A percentile compares a stretch with the other conserved stretches of the same genome.
Evolutionary conservation across 2,797 vertebrate species (phyloP).

Genomic region (Aulostomus chinensis): DNA sequence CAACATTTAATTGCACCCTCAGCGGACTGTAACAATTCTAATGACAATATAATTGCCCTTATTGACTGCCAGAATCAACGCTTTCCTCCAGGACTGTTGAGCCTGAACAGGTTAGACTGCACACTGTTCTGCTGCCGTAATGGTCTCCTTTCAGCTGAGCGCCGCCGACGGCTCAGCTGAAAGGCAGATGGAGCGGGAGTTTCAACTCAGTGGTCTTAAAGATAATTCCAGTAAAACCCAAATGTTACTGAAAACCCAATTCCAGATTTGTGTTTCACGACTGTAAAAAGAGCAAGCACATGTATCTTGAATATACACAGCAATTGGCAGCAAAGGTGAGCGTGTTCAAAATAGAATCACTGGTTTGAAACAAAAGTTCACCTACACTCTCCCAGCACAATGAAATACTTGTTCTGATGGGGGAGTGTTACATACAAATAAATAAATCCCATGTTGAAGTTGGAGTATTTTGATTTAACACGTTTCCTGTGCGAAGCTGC

Average conservation of each 20-base stretch:
- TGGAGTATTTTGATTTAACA: neutral
- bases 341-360: no score
- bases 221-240: constrained; percentile 65
- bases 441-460: neutral
- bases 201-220: constrained; percentile 56
- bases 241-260: constrained; percentile 48
- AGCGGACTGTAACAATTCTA: constrained; percentile 6
- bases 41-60: constrained; percentile 14
- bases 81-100: constrained; percentile 13
- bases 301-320: no score
- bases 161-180: constrained; percentile 28
- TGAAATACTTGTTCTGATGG: no score
- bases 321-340: no score
- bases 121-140: constrained; percentile 22
- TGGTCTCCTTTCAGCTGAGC: constrained; percentile 32
- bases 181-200: constrained; percentile 64
- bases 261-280: constrained; percentile 36
- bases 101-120: no score
- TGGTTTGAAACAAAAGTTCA: no score
- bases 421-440: no score
- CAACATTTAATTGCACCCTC: neutral
- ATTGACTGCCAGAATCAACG: constrained; percentile 6
- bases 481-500: no score
- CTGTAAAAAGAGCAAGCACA: neutral
- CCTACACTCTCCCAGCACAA: no score